phyloP scores from a whole-genome alignment of 2,888 invertebrate species.

The Pterostichus niger region DNA sequence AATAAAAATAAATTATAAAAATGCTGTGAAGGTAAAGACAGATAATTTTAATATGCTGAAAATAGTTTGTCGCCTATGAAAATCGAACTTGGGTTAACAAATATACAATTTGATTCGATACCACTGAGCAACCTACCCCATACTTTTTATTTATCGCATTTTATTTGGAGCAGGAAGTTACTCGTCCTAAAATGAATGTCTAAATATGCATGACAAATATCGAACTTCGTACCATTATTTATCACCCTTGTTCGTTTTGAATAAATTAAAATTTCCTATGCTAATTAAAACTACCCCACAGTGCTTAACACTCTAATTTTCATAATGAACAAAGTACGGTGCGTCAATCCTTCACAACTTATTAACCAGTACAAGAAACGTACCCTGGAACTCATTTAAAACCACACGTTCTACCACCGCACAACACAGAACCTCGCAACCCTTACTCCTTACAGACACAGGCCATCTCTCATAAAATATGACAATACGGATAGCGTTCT shows the following conservation, averaged over 20 bases:
- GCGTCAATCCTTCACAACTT: constrained; percentile 12
- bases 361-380: not conserved
- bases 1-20: too few relatives aligned
- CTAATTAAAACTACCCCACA: not conserved
- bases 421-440: constrained; percentile 3
- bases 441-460: not conserved
- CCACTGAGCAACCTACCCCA: too few relatives aligned
- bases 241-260: not conserved
- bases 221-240: too few relatives aligned
- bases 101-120: too few relatives aligned
- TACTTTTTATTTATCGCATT: too few relatives aligned
- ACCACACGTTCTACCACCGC: not conserved
- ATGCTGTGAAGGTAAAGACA: too few relatives aligned
- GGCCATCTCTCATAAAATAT: constrained; percentile 58
- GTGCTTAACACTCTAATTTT: not conserved
- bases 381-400: constrained; percentile 1
- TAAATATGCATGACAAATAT: too few relatives aligned
- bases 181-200: too few relatives aligned
- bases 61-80: too few relatives aligned
- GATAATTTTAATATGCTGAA: too few relatives aligned
- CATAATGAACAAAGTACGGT: not conserved
- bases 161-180: too few relatives aligned
- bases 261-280: constrained; percentile 8
- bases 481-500: constrained; percentile 53
- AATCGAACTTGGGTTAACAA: too few relatives aligned